Percentiles rank a stretch among this genome's conserved stretches.
Conservation (phyloP, 1,140 invertebrate species). For the Ectropis grisescens region DNA sequence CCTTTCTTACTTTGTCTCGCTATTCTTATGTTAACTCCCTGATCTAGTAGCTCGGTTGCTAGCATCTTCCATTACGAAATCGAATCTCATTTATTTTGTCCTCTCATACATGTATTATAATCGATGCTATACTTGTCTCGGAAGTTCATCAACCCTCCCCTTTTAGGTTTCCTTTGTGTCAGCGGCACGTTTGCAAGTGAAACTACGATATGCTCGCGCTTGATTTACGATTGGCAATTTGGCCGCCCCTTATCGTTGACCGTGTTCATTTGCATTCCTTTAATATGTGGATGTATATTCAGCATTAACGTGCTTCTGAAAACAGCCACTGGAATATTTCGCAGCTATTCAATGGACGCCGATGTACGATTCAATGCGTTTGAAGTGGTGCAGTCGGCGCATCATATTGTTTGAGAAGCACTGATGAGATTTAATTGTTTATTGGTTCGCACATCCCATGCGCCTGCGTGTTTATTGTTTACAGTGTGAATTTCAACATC, state of each 20-base stretch:
- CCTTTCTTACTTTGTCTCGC: too few relatives aligned
- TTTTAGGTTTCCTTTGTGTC: too few relatives aligned
- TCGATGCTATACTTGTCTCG: too few relatives aligned
- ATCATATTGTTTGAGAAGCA: conserved; percentile 7
- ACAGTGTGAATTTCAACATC: conserved; percentile 20
- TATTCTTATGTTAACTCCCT: neutral
- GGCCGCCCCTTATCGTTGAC: conserved; percentile 14
- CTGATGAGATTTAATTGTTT: conserved; percentile 35
- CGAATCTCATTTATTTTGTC: too few relatives aligned
- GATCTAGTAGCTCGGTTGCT: too few relatives aligned
- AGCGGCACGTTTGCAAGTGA: conserved; percentile 2
- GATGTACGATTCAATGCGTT: conserved; percentile 8
- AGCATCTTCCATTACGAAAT: too few relatives aligned
- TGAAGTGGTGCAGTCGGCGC: conserved; percentile 17
- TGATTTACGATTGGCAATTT: conserved; percentile 20
- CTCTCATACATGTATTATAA: too few relatives aligned
- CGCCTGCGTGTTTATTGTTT: conserved; percentile 26
- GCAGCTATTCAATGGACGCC: conserved; percentile 1
- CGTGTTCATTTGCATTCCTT: conserved; percentile 16
- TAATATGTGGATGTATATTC: conserved; percentile 1
- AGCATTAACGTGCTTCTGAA: neutral
- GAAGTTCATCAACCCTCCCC: conserved; percentile 3
- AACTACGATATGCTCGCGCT: conserved; percentile 8
- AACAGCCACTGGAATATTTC: neutral
- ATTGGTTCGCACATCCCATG: conserved; percentile 22